Evolutionary conservation across 2,888 invertebrate species (phyloP).

Genomic region (Gymnoscelis rufifasciata): DNA sequence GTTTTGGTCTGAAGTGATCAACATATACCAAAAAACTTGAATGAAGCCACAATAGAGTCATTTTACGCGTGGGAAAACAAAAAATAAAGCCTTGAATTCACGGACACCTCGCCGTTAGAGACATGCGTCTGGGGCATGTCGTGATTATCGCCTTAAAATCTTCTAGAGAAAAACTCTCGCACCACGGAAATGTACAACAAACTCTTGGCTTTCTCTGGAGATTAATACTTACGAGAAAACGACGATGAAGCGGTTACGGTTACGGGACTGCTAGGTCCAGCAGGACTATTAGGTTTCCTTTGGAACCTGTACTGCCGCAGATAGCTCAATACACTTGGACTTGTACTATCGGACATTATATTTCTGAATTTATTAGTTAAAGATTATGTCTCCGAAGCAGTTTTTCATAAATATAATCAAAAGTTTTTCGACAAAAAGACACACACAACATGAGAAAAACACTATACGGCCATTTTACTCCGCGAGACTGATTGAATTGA

Average conservation of each 20-base stretch:
- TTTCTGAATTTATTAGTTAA: constrained; percentile 33
- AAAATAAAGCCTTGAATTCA: constrained; percentile 40
- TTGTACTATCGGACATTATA: constrained; percentile 70
- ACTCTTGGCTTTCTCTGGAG: constrained; percentile 4
- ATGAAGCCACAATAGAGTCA: not conserved
- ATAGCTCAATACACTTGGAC: constrained; percentile 80
- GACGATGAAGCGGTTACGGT: constrained; percentile 57
- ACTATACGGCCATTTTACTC: constrained; percentile 73
- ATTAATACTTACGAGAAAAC: constrained; percentile 59
- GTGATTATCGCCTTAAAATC: not conserved
- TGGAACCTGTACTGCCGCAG: constrained; percentile 84
- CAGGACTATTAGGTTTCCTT: constrained; percentile 74
- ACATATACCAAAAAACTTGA: not conserved
- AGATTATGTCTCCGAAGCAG: constrained; percentile 11
- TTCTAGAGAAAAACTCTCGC: constrained; percentile 39
- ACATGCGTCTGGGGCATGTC: constrained; percentile 29
- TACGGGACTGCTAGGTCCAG: constrained; percentile 53
- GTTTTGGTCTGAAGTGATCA: constrained; percentile 8
- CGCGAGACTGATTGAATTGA: constrained; percentile 53
- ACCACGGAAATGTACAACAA: constrained; percentile 1
- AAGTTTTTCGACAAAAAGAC: constrained; percentile 49
- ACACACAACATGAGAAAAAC: constrained; percentile 59
- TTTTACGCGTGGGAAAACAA: constrained; percentile 24
- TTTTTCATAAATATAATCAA: constrained; percentile 37
- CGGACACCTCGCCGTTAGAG: constrained; percentile 32